A percentile compares a stretch with the other conserved stretches of the same genome.
Evolutionary conservation across 2,888 invertebrate species (phyloP).

Genomic region (Cremastinae sp.): DNA sequence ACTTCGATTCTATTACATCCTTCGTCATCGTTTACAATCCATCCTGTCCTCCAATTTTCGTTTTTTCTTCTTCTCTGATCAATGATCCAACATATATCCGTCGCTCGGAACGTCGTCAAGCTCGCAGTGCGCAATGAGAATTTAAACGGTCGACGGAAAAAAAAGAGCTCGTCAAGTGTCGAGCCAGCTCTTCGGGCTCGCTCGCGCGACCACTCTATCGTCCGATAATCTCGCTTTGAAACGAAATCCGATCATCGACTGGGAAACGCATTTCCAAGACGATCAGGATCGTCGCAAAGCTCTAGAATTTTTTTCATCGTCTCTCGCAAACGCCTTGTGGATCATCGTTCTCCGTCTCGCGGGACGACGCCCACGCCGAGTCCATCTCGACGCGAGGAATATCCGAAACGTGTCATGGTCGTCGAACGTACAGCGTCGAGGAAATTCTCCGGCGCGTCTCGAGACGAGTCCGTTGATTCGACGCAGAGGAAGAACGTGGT

Average conservation of each 20-base stretch:
- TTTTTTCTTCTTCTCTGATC: not conserved
- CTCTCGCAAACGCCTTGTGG: conserved; percentile 3
- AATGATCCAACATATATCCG: conserved; percentile 34
- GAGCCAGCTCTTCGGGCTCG: not conserved
- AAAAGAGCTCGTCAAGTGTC: not conserved
- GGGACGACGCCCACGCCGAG: too few species aligned
- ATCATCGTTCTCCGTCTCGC: not conserved
- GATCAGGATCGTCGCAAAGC: too few species aligned
- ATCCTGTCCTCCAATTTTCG: conserved; percentile 7
- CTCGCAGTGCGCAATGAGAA: conserved; percentile 42
- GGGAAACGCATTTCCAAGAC: too few species aligned
- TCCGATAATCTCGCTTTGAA: conserved; percentile 4
- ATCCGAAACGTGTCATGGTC: not conserved
- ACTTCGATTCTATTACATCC: conserved; percentile 25
- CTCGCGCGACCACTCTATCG: not conserved
- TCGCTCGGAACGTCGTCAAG: conserved; percentile 56
- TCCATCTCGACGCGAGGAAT: too few species aligned
- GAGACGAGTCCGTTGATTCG: not conserved
- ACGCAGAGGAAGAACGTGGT: not conserved
- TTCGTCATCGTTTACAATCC: conserved; percentile 20
- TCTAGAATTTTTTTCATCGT: too few species aligned
- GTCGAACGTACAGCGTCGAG: not conserved
- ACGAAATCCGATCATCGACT: too few species aligned
- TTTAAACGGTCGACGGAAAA: conserved; percentile 34
- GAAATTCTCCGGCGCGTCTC: not conserved